These are phyloP conservation scores for Poecilus cupreus DNA, from an alignment of 2,888 invertebrate species.

Conservation along the genomic window DNA sequence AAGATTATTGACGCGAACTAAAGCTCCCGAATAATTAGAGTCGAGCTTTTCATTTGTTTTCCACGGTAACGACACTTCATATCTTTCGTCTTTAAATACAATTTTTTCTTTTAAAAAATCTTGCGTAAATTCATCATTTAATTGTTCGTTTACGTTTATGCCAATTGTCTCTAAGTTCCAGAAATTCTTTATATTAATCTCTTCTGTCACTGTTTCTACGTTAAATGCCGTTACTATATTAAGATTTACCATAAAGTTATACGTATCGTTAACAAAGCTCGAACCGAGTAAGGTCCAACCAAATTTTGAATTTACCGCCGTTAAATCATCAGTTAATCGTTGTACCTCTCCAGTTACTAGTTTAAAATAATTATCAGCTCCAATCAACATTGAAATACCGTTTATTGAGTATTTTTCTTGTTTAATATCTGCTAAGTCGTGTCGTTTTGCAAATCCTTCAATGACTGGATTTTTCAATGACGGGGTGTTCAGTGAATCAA, in stretches of 20 bases:
- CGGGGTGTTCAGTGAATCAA: background rate
- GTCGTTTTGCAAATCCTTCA: background rate
- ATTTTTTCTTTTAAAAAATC: no score
- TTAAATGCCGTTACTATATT: background rate
- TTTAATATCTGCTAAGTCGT: background rate
- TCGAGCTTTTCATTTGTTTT: background rate
- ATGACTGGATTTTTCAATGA: background rate
- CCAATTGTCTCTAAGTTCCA: background rate
- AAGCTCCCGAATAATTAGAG: constrained; percentile 8
- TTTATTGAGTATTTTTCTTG: background rate
- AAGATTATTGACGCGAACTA: background rate
- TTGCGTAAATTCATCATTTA: no score
- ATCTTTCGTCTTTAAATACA: background rate
- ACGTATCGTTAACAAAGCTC: background rate
- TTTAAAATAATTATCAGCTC: background rate
- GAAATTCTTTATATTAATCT: background rate
- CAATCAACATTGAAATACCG: constrained; percentile 11
- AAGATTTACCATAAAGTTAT: constrained; percentile 16
- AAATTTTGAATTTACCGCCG: constrained; percentile 20
- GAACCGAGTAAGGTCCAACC: constrained; percentile 17
- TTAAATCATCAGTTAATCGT: constrained; percentile 8
- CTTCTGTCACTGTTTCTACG: background rate
- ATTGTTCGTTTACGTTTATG: background rate
- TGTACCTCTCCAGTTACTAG: no score
- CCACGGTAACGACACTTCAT: constrained; percentile 6